A percentile compares a stretch with the other conserved stretches of the same genome.
Evolutionary conservation across 1,140 invertebrate genomes (phyloP).

Genomic region (Cotesia typhae): DNA sequence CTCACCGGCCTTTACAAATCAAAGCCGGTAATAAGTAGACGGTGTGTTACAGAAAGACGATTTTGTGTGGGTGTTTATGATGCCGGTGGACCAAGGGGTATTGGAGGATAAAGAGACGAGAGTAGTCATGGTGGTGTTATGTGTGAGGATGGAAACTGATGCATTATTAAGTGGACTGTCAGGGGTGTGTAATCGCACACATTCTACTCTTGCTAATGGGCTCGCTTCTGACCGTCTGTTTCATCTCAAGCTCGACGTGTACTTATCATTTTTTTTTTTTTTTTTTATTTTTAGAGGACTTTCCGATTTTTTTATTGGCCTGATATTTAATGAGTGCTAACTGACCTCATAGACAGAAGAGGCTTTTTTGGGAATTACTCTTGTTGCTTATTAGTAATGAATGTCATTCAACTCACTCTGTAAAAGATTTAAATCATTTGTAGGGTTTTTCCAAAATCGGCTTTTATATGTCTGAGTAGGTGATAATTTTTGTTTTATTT

Average conservation of each 20-base stretch:
- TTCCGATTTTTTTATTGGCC: too few species aligned
- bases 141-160: conserved; percentile 47
- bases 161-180: conserved; percentile 60
- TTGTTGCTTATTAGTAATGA: too few species aligned
- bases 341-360: too few species aligned
- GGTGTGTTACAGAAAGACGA: conserved; percentile 40
- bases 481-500: too few species aligned
- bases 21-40: conserved; percentile 59
- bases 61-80: not conserved
- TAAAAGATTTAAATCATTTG: too few species aligned
- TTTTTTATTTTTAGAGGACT: too few species aligned
- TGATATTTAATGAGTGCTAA: too few species aligned
- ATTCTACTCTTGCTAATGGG: conserved; percentile 56
- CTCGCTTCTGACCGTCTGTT: conserved; percentile 27
- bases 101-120: not conserved
- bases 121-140: conserved; percentile 20
- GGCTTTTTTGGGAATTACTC: too few species aligned
- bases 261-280: too few species aligned
- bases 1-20: conserved; percentile 51
- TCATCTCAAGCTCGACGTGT: not conserved
- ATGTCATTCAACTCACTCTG: too few species aligned
- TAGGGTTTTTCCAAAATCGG: too few species aligned
- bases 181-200: conserved; percentile 58
- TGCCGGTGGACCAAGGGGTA: not conserved
- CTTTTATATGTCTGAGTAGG: too few species aligned